A percentile compares a stretch with the other conserved stretches of the same genome.
Evolutionary conservation across 2,888 invertebrate genomes (phyloP).

Genomic region (Brachycybe producta): DNA sequence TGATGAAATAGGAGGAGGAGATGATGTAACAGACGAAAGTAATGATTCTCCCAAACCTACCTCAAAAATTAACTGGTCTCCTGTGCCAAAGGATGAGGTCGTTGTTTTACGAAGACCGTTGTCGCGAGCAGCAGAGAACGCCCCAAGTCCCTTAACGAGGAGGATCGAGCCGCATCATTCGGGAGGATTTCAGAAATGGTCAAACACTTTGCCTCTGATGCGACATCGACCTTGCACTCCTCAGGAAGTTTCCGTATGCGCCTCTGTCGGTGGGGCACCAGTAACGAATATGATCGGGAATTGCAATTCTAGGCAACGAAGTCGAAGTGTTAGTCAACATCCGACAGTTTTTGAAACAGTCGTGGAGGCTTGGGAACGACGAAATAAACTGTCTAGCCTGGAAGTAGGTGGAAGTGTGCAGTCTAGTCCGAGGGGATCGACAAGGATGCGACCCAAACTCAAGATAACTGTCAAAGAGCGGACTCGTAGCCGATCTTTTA

Average conservation of each 20-base stretch:
- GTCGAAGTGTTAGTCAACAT: slow-evolving; percentile 10
- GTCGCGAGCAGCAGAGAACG: background rate
- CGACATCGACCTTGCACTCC: slow-evolving; percentile 1
- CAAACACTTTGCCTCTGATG: slow-evolving; percentile 12
- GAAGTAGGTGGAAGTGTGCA: background rate
- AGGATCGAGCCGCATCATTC: background rate
- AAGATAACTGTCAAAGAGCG: slow-evolving; percentile 7
- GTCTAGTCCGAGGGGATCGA: slow-evolving; percentile 10
- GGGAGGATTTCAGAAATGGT: slow-evolving; percentile 4
- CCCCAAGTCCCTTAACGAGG: background rate
- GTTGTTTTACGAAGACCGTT: background rate
- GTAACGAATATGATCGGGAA: background rate
- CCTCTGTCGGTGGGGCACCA: background rate
- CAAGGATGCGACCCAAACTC: background rate
- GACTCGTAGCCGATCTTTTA: slow-evolving; percentile 17
- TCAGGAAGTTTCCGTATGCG: background rate
- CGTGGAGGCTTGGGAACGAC: slow-evolving; percentile 7
- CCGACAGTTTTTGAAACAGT: background rate
- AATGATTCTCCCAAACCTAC: background rate
- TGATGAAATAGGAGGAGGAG: background rate
- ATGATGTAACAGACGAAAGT: background rate
- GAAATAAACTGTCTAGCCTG: background rate
- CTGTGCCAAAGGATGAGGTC: background rate
- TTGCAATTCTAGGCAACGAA: slow-evolving; percentile 2
- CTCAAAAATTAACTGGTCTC: background rate